phyloP scores from a whole-genome alignment of 2,888 invertebrate genomes.

The Thysanoteuthis rhombus region DNA sequence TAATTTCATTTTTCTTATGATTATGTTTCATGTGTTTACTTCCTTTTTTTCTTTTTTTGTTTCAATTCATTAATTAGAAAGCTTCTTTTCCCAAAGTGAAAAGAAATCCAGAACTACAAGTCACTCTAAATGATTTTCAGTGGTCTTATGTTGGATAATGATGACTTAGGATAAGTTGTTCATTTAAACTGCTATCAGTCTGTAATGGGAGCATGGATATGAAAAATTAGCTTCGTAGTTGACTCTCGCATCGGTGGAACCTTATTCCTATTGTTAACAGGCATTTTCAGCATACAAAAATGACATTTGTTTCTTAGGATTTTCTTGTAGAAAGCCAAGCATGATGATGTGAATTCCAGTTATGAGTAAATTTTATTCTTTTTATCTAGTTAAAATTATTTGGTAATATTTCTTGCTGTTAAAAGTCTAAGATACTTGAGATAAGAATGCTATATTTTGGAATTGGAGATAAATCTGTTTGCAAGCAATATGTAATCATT shows the following conservation, averaged over 20 bases:
- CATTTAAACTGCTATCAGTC: slow-evolving; percentile 22
- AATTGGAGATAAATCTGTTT: background rate
- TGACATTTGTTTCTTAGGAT: background rate
- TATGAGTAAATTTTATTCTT: background rate
- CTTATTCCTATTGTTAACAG: background rate
- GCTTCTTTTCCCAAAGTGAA: background rate
- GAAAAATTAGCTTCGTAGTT: slow-evolving; percentile 17
- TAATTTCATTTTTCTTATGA: no score
- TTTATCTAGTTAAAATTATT: background rate
- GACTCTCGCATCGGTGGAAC: background rate
- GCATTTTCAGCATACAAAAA: background rate
- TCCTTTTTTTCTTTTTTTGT: background rate
- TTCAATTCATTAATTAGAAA: no score
- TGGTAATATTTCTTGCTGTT: background rate
- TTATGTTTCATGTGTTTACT: background rate
- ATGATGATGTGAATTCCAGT: background rate
- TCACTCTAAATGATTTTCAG: background rate
- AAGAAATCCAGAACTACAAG: background rate
- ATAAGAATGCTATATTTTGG: background rate
- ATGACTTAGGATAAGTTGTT: background rate
- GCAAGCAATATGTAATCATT: background rate
- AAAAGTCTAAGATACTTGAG: background rate
- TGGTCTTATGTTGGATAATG: slow-evolving; percentile 24
- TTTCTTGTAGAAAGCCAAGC: background rate
- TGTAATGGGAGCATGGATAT: slow-evolving; percentile 19